Evolutionary conservation across 2,113 vertebrate species (phyloP), one percentile per base, ranked within the genome.

Genomic region (Salvelinus sp.): DNA sequence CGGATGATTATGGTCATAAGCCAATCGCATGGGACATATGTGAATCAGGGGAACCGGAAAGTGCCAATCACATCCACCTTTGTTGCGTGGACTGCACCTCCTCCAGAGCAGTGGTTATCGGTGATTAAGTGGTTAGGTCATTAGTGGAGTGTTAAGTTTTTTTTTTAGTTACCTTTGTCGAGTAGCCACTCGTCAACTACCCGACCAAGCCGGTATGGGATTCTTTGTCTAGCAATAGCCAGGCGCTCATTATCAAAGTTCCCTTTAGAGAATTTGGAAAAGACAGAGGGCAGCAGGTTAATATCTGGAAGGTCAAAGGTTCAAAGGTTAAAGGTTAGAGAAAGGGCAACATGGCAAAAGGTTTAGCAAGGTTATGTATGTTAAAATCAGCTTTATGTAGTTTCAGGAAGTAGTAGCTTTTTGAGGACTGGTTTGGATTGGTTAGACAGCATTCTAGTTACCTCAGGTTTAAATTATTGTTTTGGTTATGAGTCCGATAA

Each of bases 181-280:
- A 97, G 96, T 95, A 98, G 97, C 97, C 97, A 98, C 89, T 98
- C 97, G 94, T 98, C 97, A 94, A 98, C 97, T 96, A 97, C 96
- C 93, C 96, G 95, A 96, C 97, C 96, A 88, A 97, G 96, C 93
- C 96, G 96, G 94, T 95, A 98, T 94, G 97, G 97, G 93, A 98
- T 98, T 96, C 97, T 96, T 95, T 97, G 96, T 95, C 97, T 96
- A 96, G 97, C 97, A 96, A 98, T 96, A 95, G 96, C 95, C 97
- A 98, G 96, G 92, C 97, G 95, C 86, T 98, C 97, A 95, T 95
- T 96, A 97, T 98, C 96, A 96, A 93, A 95, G 96, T 95, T 97
- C 93, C 97, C 97, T 98, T 97, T 95, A 95, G 95, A 94, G 95
- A 96, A 95, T 95, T 96, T 96, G 94, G 94, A 96, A 79, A 93